These are phyloP conservation scores for Geococcyx californianus DNA, from an alignment of 2,113 vertebrate genomes.

Conservation along the genomic window DNA sequence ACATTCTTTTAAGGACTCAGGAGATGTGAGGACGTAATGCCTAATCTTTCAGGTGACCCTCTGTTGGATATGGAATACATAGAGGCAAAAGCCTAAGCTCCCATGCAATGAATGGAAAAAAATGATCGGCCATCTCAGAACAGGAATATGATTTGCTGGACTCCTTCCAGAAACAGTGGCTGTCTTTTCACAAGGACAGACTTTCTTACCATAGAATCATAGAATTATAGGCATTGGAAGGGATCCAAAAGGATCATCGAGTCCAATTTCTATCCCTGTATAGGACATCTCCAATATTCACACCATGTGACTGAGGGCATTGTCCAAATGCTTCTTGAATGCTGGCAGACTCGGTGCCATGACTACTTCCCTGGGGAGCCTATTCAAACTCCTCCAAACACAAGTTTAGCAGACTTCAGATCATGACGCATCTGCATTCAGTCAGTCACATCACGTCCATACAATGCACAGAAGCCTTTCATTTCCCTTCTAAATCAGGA, in stretches of 20 bases:
- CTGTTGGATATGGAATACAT: not conserved
- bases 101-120: not conserved
- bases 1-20: not conserved
- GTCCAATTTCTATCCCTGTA: no score
- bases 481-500: conserved; percentile 8
- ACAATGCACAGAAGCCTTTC: not conserved
- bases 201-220: no score
- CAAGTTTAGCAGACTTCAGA: not conserved
- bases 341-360: no score
- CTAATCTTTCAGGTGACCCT: not conserved
- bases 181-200: not conserved
- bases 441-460: not conserved
- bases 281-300: no score
- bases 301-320: no score
- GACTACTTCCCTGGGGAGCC: no score
- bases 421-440: not conserved
- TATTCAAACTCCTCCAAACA: not conserved
- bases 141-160: not conserved
- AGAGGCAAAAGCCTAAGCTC: not conserved
- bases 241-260: no score
- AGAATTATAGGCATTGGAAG: no score
- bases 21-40: not conserved
- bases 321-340: no score
- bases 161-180: not conserved
- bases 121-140: not conserved